Evolutionary conservation across 2,888 invertebrate species (phyloP).

Genomic region (Andrena bicolor): DNA sequence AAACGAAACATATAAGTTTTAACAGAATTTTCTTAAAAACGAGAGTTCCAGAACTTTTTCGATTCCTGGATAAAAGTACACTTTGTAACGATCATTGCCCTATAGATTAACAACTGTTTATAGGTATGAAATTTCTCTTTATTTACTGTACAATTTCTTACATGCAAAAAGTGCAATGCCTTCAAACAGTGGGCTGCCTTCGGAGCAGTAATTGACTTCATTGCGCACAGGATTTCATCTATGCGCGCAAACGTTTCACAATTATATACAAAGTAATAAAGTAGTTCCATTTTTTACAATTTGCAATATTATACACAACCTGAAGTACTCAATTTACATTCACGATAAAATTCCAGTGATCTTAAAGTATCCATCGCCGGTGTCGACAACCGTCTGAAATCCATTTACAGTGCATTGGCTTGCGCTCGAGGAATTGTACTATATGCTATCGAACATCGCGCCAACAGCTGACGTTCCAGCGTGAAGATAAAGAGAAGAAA

Average conservation of each 20-base stretch:
- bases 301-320: slow-evolving; percentile 56
- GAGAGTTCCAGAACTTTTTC: too few relatives aligned
- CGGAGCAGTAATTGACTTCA: slow-evolving; percentile 51
- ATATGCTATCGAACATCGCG: slow-evolving; percentile 10
- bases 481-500: slow-evolving; percentile 13
- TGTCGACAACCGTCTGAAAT: background rate
- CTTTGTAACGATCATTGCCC: too few relatives aligned
- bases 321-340: slow-evolving; percentile 30
- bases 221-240: slow-evolving; percentile 27
- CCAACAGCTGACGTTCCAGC: slow-evolving; percentile 19
- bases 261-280: slow-evolving; percentile 64
- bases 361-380: slow-evolving; percentile 2
- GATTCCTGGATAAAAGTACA: too few relatives aligned
- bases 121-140: slow-evolving; percentile 59
- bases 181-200: slow-evolving; percentile 31
- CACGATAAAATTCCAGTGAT: slow-evolving; percentile 8
- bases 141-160: slow-evolving; percentile 69
- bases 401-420: background rate
- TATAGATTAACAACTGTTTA: background rate
- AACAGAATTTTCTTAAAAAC: too few relatives aligned
- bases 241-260: slow-evolving; percentile 20
- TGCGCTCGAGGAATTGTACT: slow-evolving; percentile 10
- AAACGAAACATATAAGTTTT: too few relatives aligned
- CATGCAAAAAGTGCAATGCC: slow-evolving; percentile 56
- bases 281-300: slow-evolving; percentile 66